phyloP scores from a whole-genome alignment of 2,888 invertebrate species.

The Pachycephus smyrnensis region DNA sequence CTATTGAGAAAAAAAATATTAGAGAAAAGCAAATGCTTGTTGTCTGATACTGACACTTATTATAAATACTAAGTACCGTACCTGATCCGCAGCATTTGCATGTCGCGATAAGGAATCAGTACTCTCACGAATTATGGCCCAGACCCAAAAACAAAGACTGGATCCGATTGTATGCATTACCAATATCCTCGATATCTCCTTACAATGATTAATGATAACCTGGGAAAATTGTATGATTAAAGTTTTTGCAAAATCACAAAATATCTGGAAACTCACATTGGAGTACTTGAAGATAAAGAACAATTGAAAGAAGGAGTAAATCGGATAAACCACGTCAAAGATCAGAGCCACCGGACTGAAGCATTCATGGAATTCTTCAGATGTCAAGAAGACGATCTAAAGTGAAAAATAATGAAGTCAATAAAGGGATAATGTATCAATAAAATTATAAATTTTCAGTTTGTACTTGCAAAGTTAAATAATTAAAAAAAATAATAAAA shows the following conservation, averaged over 20 bases:
- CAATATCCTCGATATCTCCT: constrained; percentile 76
- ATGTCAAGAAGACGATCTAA: constrained; percentile 73
- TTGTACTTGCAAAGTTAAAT: not conserved
- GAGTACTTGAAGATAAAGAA: constrained; percentile 87
- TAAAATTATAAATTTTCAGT: not conserved
- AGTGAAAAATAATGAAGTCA: not conserved
- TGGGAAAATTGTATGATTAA: constrained; percentile 47
- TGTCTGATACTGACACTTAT: not conserved
- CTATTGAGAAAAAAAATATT: not conserved
- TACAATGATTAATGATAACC: constrained; percentile 73
- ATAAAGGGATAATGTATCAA: not conserved
- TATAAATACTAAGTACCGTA: constrained; percentile 5
- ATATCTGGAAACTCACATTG: constrained; percentile 71
- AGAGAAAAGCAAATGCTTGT: not conserved
- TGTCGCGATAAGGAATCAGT: constrained; percentile 72
- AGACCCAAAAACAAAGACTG: constrained; percentile 85
- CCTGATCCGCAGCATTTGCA: constrained; percentile 57
- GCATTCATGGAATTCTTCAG: constrained; percentile 72
- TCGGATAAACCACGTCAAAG: constrained; percentile 77
- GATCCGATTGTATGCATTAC: constrained; percentile 85
- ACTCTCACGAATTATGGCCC: constrained; percentile 81
- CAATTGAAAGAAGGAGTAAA: constrained; percentile 81
- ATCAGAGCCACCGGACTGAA: constrained; percentile 72
- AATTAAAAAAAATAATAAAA: not conserved
- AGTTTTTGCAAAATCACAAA: not conserved